Conservation (phyloP, 1,140 invertebrate genomes). For the Eulimnadia texana region DNA sequence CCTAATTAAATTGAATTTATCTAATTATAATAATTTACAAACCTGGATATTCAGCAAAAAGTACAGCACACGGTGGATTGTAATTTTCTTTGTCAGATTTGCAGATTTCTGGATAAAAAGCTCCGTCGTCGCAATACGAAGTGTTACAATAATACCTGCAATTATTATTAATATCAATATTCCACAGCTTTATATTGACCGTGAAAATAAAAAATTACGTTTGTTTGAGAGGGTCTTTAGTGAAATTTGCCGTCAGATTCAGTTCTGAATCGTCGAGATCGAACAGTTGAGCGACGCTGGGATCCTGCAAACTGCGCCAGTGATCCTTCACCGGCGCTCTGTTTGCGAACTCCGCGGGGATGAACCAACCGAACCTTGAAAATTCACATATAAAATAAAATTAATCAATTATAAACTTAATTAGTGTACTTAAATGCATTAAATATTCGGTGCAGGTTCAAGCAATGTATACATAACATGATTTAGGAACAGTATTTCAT, state of each 20-base stretch:
- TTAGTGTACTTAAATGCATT: background rate
- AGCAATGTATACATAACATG: too few species aligned
- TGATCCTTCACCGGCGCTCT: slow-evolving; percentile 25
- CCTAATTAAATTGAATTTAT: too few species aligned
- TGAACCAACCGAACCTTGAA: slow-evolving; percentile 53
- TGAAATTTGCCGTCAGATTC: slow-evolving; percentile 14
- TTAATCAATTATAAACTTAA: background rate
- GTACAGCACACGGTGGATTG: slow-evolving; percentile 34
- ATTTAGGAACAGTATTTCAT: too few species aligned
- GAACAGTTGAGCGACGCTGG: slow-evolving; percentile 31
- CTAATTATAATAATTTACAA: background rate
- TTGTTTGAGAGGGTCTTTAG: slow-evolving; percentile 16
- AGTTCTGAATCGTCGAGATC: slow-evolving; percentile 27
- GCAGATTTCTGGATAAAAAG: slow-evolving; percentile 41
- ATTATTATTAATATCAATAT: too few species aligned
- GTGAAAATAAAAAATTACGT: slow-evolving; percentile 14
- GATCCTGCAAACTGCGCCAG: slow-evolving; percentile 36
- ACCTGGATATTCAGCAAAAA: slow-evolving; percentile 39
- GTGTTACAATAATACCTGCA: slow-evolving; percentile 37
- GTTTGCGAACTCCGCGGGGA: slow-evolving; percentile 31
- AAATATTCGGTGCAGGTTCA: too few species aligned
- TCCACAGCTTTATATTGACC: background rate
- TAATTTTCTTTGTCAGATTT: slow-evolving; percentile 21
- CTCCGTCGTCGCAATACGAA: slow-evolving; percentile 36
- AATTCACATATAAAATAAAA: slow-evolving; percentile 2